These are phyloP conservation scores for Drosophila ambigua DNA, from an alignment of 1,140 invertebrate genomes.

Conservation along the genomic window DNA sequence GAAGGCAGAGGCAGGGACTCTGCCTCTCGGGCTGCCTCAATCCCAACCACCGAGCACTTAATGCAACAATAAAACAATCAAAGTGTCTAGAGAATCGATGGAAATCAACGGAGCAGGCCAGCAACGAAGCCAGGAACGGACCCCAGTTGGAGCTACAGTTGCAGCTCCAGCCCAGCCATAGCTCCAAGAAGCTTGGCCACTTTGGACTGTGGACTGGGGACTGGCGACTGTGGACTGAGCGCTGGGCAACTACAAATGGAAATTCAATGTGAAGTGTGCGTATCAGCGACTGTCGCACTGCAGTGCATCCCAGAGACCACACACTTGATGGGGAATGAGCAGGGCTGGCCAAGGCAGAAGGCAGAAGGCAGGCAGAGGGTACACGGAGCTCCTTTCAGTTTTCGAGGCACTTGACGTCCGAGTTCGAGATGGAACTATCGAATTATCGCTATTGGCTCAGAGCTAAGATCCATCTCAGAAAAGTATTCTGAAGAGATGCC, in stretches of 20 bases:
- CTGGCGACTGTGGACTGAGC: neutral
- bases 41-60: constrained; percentile 56
- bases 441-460: neutral
- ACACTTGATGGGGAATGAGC: constrained; percentile 57
- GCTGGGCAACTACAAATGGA: constrained; percentile 65
- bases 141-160: neutral
- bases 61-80: constrained; percentile 82
- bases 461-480: neutral
- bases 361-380: constrained; percentile 4
- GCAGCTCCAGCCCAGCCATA: constrained; percentile 3
- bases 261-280: constrained; percentile 81
- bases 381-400: constrained; percentile 20
- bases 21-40: constrained; percentile 9
- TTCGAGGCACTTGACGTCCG: constrained; percentile 55
- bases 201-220: constrained; percentile 20
- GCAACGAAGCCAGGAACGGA: constrained; percentile 9
- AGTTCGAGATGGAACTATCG: constrained; percentile 53
- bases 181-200: constrained; percentile 44
- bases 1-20: neutral
- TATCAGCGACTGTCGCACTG: constrained; percentile 79
- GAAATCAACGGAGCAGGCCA: constrained; percentile 66
- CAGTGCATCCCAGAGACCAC: constrained; percentile 74
- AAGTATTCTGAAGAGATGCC: neutral
- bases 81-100: constrained; percentile 81
- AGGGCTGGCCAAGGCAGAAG: neutral